Conservation (phyloP, 2,797 vertebrate species). For the Oreochromis grahami region DNA sequence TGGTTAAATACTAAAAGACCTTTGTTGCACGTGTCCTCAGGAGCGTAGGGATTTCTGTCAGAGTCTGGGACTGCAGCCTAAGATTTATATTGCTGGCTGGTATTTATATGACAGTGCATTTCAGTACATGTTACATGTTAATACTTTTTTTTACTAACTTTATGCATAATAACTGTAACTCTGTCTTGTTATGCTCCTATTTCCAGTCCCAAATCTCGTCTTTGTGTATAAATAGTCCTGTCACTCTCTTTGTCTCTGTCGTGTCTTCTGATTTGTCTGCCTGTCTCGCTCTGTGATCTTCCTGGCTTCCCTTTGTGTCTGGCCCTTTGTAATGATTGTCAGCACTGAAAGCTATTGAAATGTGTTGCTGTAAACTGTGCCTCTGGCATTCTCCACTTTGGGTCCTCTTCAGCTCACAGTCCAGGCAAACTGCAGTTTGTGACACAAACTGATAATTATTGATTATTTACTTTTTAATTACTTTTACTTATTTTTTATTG, state of each 20-base stretch:
- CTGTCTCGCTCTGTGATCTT: background rate
- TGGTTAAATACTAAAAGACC: background rate
- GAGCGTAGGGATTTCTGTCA: background rate
- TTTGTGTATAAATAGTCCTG: background rate
- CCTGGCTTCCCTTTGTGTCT: background rate
- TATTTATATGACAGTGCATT: background rate
- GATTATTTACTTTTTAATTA: background rate
- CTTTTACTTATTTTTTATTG: background rate
- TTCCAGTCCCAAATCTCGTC: background rate
- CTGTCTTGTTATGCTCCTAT: background rate
- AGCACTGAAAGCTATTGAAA: background rate
- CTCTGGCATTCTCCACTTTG: background rate
- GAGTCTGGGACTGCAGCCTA: background rate
- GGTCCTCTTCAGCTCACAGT: background rate
- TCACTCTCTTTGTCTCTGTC: background rate
- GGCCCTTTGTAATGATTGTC: background rate
- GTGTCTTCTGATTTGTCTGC: background rate
- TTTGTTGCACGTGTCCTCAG: background rate
- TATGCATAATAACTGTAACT: background rate
- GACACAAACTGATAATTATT: background rate
- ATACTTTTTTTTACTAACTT: background rate
- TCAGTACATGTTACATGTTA: background rate
- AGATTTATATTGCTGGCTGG: background rate
- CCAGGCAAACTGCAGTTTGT: background rate
- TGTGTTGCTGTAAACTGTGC: background rate